Percentiles rank a stretch among this genome's conserved stretches.
Evolutionary conservation across 2,888 invertebrate species (phyloP).

Genomic region (Mimumesa dahlbomi): DNA sequence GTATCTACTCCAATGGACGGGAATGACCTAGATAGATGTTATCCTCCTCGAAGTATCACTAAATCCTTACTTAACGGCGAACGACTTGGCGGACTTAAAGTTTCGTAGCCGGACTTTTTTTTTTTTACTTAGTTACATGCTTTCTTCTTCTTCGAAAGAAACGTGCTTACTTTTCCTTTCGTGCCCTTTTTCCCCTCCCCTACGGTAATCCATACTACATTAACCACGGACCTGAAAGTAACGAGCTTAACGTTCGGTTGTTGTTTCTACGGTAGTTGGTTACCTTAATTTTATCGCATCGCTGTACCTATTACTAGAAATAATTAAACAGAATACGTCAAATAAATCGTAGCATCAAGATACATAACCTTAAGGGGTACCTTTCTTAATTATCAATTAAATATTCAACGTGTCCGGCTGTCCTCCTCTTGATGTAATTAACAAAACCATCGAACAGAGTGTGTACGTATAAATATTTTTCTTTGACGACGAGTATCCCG

Average conservation of each 20-base stretch:
- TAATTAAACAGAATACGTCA: no score
- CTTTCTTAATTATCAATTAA: no score
- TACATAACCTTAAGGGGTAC: no score
- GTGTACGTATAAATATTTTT: no score
- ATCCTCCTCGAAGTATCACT: constrained; percentile 55
- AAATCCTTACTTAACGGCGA: constrained; percentile 72
- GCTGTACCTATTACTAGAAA: background rate
- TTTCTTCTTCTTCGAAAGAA: constrained; percentile 18
- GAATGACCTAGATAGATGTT: constrained; percentile 44
- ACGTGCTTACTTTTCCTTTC: constrained; percentile 16
- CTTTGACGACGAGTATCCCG: no score
- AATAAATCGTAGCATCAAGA: no score
- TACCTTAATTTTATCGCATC: constrained; percentile 2
- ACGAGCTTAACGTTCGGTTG: constrained; percentile 42
- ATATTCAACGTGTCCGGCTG: no score
- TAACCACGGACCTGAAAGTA: constrained; percentile 42
- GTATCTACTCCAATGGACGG: constrained; percentile 18
- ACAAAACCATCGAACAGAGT: no score
- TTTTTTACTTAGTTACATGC: constrained; percentile 33
- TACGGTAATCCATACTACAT: constrained; percentile 45
- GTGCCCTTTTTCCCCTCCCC: constrained; percentile 14
- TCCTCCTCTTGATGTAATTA: no score
- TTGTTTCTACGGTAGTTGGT: constrained; percentile 39
- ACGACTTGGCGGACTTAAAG: constrained; percentile 63
- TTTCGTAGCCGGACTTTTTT: no score